Evolutionary conservation across 2,113 vertebrate species (phyloP).

Genomic region (Mellivora capensis): DNA sequence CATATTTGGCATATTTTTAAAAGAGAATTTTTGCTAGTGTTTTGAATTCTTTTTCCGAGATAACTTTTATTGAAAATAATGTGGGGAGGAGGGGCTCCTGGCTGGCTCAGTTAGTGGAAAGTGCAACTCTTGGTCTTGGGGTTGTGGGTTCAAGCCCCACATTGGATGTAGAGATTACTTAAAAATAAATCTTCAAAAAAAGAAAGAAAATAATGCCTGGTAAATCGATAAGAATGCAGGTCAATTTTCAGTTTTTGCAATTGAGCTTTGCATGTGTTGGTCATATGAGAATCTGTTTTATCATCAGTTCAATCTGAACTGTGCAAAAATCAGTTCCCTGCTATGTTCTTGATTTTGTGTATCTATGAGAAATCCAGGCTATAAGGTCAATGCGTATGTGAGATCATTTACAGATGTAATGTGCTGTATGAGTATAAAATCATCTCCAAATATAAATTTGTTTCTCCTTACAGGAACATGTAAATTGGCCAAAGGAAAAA

Average conservation of each 20-base stretch:
- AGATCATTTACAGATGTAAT: neutral
- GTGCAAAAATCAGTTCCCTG: neutral
- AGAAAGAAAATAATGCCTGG: neutral
- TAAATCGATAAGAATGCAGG: neutral
- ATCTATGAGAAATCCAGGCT: neutral
- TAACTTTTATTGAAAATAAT: neutral
- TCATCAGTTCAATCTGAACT: neutral
- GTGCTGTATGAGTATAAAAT: neutral
- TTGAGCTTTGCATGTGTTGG: neutral
- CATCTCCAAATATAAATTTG: neutral
- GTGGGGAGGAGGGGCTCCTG: neutral
- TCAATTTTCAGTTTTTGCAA: neutral
- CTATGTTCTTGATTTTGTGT: neutral
- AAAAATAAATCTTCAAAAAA: neutral
- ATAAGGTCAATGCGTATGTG: neutral
- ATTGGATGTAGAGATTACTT: neutral
- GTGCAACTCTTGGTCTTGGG: neutral
- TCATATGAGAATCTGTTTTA: neutral
- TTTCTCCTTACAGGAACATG: neutral
- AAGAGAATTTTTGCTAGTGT: neutral
- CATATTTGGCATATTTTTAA: neutral
- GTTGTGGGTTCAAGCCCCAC: neutral
- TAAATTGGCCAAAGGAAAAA: neutral
- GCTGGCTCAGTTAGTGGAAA: neutral
- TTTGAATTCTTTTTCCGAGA: conserved; percentile 10